phyloP scores from a whole-genome alignment of 2,888 invertebrate genomes.

The Lymantria monacha region DNA sequence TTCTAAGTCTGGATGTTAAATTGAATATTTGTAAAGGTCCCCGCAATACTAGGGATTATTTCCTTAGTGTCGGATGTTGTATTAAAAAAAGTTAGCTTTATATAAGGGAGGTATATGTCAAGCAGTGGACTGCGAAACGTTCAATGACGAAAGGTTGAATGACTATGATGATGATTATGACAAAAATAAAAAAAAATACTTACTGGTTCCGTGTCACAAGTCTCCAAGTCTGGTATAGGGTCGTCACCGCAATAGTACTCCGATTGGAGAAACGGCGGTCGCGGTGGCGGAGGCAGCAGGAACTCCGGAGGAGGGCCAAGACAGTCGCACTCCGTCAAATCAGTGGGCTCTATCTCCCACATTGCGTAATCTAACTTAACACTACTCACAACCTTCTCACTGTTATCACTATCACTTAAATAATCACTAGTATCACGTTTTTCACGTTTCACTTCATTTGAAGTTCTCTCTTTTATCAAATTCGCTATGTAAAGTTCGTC shows the following conservation, averaged over 20 bases:
- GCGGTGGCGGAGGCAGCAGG: conserved; percentile 87
- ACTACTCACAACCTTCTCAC: conserved; percentile 80
- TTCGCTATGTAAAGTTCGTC: conserved; percentile 79
- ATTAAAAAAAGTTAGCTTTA: too few species aligned
- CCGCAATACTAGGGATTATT: too few species aligned
- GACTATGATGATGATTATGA: too few species aligned
- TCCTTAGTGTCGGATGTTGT: too few species aligned
- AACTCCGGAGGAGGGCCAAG: conserved; percentile 89
- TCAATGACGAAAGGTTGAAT: too few species aligned
- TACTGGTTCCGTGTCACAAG: conserved; percentile 90
- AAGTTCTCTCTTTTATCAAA: conserved; percentile 69
- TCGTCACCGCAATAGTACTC: conserved; percentile 87
- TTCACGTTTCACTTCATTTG: conserved; percentile 67
- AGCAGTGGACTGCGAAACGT: too few species aligned
- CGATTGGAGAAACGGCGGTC: conserved; percentile 87
- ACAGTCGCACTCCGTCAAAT: conserved; percentile 88
- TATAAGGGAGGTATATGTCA: too few species aligned
- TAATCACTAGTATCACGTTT: conserved; percentile 69
- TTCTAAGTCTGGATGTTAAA: too few species aligned
- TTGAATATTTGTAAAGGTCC: too few species aligned
- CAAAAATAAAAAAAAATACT: conserved; percentile 48
- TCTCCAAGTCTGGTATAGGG: conserved; percentile 86
- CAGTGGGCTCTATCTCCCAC: conserved; percentile 88
- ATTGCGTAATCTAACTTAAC: conserved; percentile 83
- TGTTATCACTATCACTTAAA: conserved; percentile 74